A percentile compares a stretch with the other conserved stretches of the same genome.
phyloP scores from a whole-genome alignment of 2,113 vertebrate genomes.

The Crotalus helleri region DNA sequence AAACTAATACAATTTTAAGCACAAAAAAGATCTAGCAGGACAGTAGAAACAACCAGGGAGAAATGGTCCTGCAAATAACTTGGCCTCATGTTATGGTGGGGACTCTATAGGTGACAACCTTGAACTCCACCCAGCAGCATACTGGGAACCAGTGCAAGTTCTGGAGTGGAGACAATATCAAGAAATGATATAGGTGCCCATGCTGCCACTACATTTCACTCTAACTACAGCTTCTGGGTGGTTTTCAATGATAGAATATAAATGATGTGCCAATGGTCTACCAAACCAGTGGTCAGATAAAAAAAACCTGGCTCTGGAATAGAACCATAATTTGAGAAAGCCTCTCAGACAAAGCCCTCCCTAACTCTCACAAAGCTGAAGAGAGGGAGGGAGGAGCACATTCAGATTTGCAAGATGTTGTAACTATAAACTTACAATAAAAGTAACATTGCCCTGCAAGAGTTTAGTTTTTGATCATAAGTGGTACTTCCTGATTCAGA shows the following conservation, averaged over 20 bases:
- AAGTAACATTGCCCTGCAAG: not conserved
- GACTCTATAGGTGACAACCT: too few species aligned
- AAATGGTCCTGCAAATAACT: too few species aligned
- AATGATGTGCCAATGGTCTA: not conserved
- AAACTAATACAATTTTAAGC: too few species aligned
- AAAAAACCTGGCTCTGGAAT: too few species aligned
- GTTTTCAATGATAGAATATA: not conserved
- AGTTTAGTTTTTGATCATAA: not conserved
- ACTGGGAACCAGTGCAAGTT: too few species aligned
- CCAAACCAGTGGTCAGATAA: not conserved
- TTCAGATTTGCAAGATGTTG: not conserved
- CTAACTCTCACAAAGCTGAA: not conserved
- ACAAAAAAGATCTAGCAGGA: too few species aligned
- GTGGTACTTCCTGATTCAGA: not conserved
- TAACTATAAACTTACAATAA: not conserved
- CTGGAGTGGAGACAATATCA: not conserved
- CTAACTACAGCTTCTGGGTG: not conserved
- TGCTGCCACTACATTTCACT: not conserved
- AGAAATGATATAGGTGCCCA: not conserved
- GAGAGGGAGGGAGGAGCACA: not conserved
- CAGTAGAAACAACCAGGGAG: too few species aligned
- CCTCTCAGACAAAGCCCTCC: not conserved
- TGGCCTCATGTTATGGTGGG: too few species aligned
- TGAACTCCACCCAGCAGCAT: too few species aligned
- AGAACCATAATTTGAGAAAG: not conserved